Evolutionary conservation across 2,888 invertebrate genomes (phyloP).

Genomic region (Drepanosiphum platanoidis): DNA sequence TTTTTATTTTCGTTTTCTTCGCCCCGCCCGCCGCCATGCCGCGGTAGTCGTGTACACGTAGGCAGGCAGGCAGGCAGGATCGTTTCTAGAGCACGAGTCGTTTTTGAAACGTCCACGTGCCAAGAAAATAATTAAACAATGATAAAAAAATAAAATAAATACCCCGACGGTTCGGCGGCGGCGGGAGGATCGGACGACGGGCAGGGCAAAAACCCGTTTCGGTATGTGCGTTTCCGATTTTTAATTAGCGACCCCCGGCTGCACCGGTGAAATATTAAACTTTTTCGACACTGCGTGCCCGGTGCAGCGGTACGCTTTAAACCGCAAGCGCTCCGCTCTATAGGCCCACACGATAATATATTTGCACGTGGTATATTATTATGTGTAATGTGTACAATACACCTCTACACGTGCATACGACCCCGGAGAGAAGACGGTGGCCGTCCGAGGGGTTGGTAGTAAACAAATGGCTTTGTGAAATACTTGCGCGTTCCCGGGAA

Average conservation of each 20-base stretch:
- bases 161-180: no score
- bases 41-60: background rate
- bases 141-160: background rate
- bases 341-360: no score
- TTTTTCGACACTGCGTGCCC: background rate
- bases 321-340: no score
- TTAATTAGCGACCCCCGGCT: background rate
- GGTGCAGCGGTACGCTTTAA: no score
- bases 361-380: background rate
- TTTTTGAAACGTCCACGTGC: constrained; percentile 34
- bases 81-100: background rate
- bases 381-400: background rate
- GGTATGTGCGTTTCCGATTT: constrained; percentile 5
- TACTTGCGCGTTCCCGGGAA: constrained; percentile 23
- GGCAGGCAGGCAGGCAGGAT: background rate
- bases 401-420: background rate
- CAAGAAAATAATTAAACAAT: constrained; percentile 48
- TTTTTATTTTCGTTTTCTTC: background rate
- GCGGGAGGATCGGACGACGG: background rate
- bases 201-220: background rate
- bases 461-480: constrained; percentile 39
- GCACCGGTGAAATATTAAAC: background rate
- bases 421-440: background rate
- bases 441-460: background rate
- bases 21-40: background rate